Evolutionary conservation across 2,888 invertebrate species (phyloP).

Genomic region (Parasteatoda lunata): DNA sequence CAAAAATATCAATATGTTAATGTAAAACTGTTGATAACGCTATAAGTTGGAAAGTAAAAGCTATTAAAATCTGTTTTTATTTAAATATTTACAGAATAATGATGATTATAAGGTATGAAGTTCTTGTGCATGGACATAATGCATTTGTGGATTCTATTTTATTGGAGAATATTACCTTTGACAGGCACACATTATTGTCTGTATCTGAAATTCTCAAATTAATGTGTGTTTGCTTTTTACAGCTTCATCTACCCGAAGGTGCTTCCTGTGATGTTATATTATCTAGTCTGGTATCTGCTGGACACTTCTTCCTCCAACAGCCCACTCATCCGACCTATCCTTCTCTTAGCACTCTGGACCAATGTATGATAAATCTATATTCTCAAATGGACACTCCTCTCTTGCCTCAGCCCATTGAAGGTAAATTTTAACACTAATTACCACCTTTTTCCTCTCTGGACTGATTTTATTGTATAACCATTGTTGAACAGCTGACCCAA

Average conservation of each 20-base stretch:
- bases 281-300: slow-evolving; percentile 88
- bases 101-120: too few species aligned
- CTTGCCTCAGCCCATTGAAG: slow-evolving; percentile 67
- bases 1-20: too few species aligned
- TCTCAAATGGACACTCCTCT: slow-evolving; percentile 69
- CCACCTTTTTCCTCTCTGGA: too few species aligned
- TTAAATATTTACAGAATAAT: too few species aligned
- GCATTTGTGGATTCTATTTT: not conserved
- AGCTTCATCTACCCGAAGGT: slow-evolving; percentile 91
- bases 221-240: not conserved
- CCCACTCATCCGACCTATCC: slow-evolving; percentile 95
- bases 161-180: not conserved
- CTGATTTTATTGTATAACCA: too few species aligned
- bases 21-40: too few species aligned
- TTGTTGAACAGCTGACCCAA: too few species aligned
- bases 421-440: slow-evolving; percentile 30
- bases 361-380: slow-evolving; percentile 88
- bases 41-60: too few species aligned
- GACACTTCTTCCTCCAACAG: slow-evolving; percentile 95
- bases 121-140: too few species aligned
- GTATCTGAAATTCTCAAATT: not conserved
- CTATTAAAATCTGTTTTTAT: too few species aligned
- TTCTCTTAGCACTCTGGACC: slow-evolving; percentile 84
- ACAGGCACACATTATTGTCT: too few species aligned
- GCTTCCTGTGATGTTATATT: slow-evolving; percentile 94